Base-by-base conservation (phyloP, 2,113 vertebrate species). In the Pygoscelis adeliae region DNA sequence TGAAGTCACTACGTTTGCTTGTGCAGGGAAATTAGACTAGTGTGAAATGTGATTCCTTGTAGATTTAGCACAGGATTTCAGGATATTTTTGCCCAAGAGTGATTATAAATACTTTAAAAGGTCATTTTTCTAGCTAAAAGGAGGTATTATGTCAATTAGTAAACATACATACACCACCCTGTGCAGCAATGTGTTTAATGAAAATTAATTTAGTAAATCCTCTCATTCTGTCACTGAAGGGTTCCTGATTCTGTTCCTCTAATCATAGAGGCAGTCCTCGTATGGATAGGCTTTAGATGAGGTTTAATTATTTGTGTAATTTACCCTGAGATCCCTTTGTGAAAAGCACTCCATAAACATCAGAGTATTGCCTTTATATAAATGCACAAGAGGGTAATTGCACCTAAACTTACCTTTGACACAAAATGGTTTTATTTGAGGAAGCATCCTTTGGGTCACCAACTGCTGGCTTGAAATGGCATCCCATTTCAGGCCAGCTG, bases 91-190 rank as follows among this genome's bases (percentile, higher is more conserved):
- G 13, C 61, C 47, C 23, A 32, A 67, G 56, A 80, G 53, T 65
- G 46, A 61, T 79, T 85, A 84, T 82, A 96, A 97, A 72, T 96
- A 87, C 95, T 87, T 95, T 65, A n/a, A 96, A 93, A 96, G 47
- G 52, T 91, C 34, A 40, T 94, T 95, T 91, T 89, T 84, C 86
- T 89, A 79, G 11, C 89, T 91, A 87, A 86, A 93, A 91, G 21
- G 40, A 69, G 9, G 16, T 63, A 77, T 83, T 94, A 59, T 38
- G 44, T 79, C 91, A 82, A 36, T 92, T 87, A 86, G 58, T 52
- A 46, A 76, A 53, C 56, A 32, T 55, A 67, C 21, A 65, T 89
- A 72, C 49, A 85, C 42, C 38, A 79, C 30, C 9, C 69, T 70
- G 17, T 46, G 72, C 52, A 72, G 32, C 47, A 74, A 58, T 52